Base-by-base conservation (phyloP, 2,888 invertebrate genomes). In the Altica lythri region DNA sequence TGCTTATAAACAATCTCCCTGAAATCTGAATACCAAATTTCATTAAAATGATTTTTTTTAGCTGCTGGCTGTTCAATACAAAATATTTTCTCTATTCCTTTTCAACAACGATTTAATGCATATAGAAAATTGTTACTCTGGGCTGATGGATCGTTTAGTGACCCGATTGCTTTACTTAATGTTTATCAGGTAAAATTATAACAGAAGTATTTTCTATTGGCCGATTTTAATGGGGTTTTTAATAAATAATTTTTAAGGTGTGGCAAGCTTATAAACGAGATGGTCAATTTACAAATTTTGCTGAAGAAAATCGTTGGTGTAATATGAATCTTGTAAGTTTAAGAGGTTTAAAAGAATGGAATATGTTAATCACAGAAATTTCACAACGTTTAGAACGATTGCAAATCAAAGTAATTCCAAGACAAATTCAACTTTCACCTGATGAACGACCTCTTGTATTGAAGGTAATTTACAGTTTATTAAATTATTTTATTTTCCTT, bases 121-220 rank as follows among this genome's bases (percentile, higher is more conserved):
- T 92, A 87, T 74, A 84, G 86, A 65, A 85, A 88, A 9, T 89
- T 90, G 71, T 75, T 93, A 12, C 78, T 83, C 0, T 96, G 92
- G 91, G 85, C 95, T 0, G 86, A 88, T 70, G 86, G 87, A 1
- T 89, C 92, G 0, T 83, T 86, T 75, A 91, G 94, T 68, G 97
- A 97, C 75, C 83, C 89, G 52, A 83, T 95, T 55, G 89, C 93
- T 0, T 84, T 88, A 60, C 79, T 90, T 3, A 88, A 90, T 69
- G 87, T 90, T 0, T 95, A 90, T 72, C 83, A 80, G 77, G 91
- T 90, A 74, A 69, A 72, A 16, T 18, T 37, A 44, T 29, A 9
- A 10, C 14, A 30, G 10, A 18, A 19, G 1, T 5, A 38, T 4
- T 18, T 10, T 38, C 9, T 9, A 18, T 4, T 38, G 10, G 1